phyloP scores from a whole-genome alignment of 2,888 invertebrate species.

The Cistogaster globosa region DNA sequence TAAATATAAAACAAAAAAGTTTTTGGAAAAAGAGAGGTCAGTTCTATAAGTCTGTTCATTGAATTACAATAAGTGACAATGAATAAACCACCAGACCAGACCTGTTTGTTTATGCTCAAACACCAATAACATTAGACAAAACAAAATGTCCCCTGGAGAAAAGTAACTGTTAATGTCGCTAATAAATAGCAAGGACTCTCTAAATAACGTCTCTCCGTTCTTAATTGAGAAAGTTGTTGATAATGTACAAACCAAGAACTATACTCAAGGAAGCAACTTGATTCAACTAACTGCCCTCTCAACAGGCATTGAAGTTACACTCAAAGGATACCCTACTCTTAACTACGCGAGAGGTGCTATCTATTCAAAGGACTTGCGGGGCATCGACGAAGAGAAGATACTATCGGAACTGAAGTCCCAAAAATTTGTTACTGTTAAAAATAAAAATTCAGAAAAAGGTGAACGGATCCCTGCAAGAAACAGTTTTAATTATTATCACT shows the following conservation, averaged over 20 bases:
- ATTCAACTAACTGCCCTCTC: slow-evolving; percentile 23
- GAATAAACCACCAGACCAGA: too few species aligned
- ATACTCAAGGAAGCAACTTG: not conserved
- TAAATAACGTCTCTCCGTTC: too few species aligned
- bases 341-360: slow-evolving; percentile 15
- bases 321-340: not conserved
- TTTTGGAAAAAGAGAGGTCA: too few species aligned
- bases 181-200: too few species aligned
- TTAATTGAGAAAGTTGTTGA: slow-evolving; percentile 10
- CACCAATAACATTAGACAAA: too few species aligned
- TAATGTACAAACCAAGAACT: not conserved
- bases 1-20: too few species aligned
- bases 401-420: not conserved
- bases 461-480: not conserved
- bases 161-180: too few species aligned
- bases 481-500: slow-evolving; percentile 5
- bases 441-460: slow-evolving; percentile 17
- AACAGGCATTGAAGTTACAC: not conserved
- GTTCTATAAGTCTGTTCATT: too few species aligned
- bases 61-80: too few species aligned
- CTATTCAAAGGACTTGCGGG: slow-evolving; percentile 20
- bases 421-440: too few species aligned
- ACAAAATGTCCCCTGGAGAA: too few species aligned
- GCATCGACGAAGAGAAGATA: slow-evolving; percentile 3
- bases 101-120: too few species aligned